Evolutionary conservation across 1,140 invertebrate species (phyloP).

Genomic region (Drosophila pectinifera): DNA sequence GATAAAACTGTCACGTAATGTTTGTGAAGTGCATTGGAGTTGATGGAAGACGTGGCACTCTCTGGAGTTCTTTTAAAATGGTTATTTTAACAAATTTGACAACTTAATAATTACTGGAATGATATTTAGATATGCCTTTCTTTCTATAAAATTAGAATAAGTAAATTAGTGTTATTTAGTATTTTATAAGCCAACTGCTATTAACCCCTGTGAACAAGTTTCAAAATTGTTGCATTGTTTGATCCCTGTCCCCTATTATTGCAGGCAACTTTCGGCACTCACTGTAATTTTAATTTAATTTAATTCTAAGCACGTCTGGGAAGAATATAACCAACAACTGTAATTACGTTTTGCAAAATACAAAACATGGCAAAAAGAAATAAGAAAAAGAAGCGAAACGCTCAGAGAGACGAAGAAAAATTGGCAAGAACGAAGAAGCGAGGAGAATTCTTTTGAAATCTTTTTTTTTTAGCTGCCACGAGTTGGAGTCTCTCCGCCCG

Average conservation of each 20-base stretch:
- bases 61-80: not conserved
- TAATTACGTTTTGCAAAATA: conserved; percentile 63
- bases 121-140: not conserved
- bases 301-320: conserved; percentile 74
- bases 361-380: conserved; percentile 23
- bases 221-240: conserved; percentile 23
- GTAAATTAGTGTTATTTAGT: conserved; percentile 6
- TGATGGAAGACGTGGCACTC: not conserved
- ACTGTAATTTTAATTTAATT: conserved; percentile 73
- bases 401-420: conserved; percentile 21
- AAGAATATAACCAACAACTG: conserved; percentile 61
- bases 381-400: conserved; percentile 12
- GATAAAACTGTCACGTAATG: conserved; percentile 53
- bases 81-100: not conserved
- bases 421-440: conserved; percentile 41
- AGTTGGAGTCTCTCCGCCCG: conserved; percentile 3
- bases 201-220: conserved; percentile 12
- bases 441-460: conserved; percentile 51
- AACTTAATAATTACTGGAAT: not conserved
- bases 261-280: conserved; percentile 22
- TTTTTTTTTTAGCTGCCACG: conserved; percentile 19
- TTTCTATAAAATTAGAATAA: not conserved
- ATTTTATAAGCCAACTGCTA: not conserved
- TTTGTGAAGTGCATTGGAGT: conserved; percentile 19
- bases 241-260: not conserved